Conservation (phyloP, 2,888 invertebrate species). For the Crocallis elinguaria region DNA sequence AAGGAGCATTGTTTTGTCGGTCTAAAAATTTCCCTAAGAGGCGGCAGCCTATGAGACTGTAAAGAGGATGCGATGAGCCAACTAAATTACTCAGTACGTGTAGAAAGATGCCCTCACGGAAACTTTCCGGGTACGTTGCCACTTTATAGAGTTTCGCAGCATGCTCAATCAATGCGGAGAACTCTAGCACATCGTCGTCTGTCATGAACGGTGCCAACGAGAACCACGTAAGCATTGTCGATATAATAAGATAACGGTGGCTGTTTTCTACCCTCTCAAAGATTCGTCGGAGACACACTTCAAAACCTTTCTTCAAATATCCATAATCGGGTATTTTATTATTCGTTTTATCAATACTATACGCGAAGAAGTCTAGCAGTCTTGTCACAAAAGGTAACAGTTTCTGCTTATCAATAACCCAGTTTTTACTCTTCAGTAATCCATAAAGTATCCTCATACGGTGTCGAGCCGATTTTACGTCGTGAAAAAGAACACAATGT, state of each 20-base stretch:
- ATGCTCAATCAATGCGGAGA: slow-evolving; percentile 81
- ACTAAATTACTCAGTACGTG: slow-evolving; percentile 74
- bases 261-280: slow-evolving; percentile 76
- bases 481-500: slow-evolving; percentile 55
- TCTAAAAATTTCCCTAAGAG: slow-evolving; percentile 84
- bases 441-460: slow-evolving; percentile 79
- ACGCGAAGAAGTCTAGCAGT: slow-evolving; percentile 76
- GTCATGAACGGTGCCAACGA: slow-evolving; percentile 59
- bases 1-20: slow-evolving; percentile 73
- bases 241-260: slow-evolving; percentile 76
- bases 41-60: slow-evolving; percentile 82
- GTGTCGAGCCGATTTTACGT: slow-evolving; percentile 65
- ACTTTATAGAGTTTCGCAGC: slow-evolving; percentile 77
- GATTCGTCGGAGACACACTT: slow-evolving; percentile 81
- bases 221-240: slow-evolving; percentile 80
- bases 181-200: slow-evolving; percentile 77
- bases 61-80: slow-evolving; percentile 68
- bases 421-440: slow-evolving; percentile 72
- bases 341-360: slow-evolving; percentile 57
- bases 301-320: slow-evolving; percentile 77
- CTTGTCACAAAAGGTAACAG: slow-evolving; percentile 67
- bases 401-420: slow-evolving; percentile 71
- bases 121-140: slow-evolving; percentile 63
- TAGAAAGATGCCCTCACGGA: slow-evolving; percentile 77
- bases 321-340: slow-evolving; percentile 50